Evolutionary conservation across 2,888 invertebrate genomes (phyloP), one percentile per base, ranked within the genome.

Genomic region (Chrysolina americana): DNA sequence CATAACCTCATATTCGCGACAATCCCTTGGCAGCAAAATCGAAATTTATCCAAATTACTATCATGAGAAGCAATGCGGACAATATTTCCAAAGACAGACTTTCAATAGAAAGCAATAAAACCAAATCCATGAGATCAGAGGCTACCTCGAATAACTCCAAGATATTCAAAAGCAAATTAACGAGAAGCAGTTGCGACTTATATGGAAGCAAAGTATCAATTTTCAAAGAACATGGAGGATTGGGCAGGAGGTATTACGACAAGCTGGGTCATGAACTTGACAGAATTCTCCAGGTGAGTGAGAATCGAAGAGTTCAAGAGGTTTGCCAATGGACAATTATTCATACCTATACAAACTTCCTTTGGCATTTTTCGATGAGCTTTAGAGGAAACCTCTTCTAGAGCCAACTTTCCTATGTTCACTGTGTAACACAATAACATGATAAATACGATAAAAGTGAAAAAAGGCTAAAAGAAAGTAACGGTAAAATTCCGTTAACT

Each of bases 271-370:
- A 73, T 28, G 77, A 83, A 47, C 74, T 80, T 64, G 84, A 86
- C 71, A 85, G 85, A 81, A 82, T 86, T 48, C 78, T 82, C 19
- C 85, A 85, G 81, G 85, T 85, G 74, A 75, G 62, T 23, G n/a
- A 59, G n/a, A n/a, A n/a, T n/a, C n/a, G n/a, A n/a, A n/a, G n/a
- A n/a, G n/a, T n/a, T n/a, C n/a, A n/a, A n/a, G n/a, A n/a, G n/a
- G n/a, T n/a, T n/a, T n/a, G n/a, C n/a, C n/a, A n/a, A n/a, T n/a
- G n/a, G n/a, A n/a, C n/a, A n/a, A n/a, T n/a, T n/a, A n/a, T n/a
- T n/a, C n/a, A n/a, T n/a, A n/a, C n/a, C n/a, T n/a, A n/a, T n/a
- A n/a, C n/a, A n/a, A n/a, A n/a, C n/a, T n/a, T n/a, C n/a, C n/a
- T n/a, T n/a, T n/a, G n/a, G n/a, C n/a, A n/a, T n/a, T n/a, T n/a